Base-by-base conservation (phyloP, 2,888 invertebrate genomes). In the Sericinus montela region DNA sequence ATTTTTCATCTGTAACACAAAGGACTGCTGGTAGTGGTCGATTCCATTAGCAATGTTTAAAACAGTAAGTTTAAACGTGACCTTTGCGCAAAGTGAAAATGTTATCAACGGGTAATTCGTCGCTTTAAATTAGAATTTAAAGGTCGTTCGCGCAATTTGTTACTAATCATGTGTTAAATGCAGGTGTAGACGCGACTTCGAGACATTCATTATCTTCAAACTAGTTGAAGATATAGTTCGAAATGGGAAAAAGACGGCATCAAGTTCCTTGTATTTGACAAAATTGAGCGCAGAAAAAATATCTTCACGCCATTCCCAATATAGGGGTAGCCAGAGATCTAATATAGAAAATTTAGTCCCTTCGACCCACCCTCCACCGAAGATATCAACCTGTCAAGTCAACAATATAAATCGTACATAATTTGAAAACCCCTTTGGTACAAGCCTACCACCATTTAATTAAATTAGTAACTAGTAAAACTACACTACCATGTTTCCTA, bases 121-220 rank as follows among this genome's bases (percentile, higher is more conserved):
- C n/a, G 19, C 7, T 45, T 16, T 6, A 30, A 19, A 19, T 19
- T 3, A 29, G 11, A 23, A 23, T 23, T 5, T n/a, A 46, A 46
- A 46, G 25, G 39, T 39, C 28, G 25, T 46, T 39, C 39, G 14
- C n/a, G 9, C 25, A 34, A 46, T 34, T 11, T 30, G 13, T 15
- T 37, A 19, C 5, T 14, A 19, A 19, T 19, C 19, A 28, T 13
- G 25, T 29, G 9, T 25, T 25, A 15, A 29, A 15, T 11, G 37
- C 38, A 25, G 11, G 13, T 7, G 14, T 6, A 25, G 13, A 19
- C 19, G 19, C 1, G 3, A 3, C 15, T 14, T 35, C 1, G 7
- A 25, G 25, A 25, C 25, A 25, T 8, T 25, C 6, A 35, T 3
- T 15, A 15, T 32, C 4, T 32, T 7, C 32, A 35, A 8, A 14